Evolutionary conservation across 2,113 vertebrate species (phyloP).

Genomic region (Notarius quadriscutis): DNA sequence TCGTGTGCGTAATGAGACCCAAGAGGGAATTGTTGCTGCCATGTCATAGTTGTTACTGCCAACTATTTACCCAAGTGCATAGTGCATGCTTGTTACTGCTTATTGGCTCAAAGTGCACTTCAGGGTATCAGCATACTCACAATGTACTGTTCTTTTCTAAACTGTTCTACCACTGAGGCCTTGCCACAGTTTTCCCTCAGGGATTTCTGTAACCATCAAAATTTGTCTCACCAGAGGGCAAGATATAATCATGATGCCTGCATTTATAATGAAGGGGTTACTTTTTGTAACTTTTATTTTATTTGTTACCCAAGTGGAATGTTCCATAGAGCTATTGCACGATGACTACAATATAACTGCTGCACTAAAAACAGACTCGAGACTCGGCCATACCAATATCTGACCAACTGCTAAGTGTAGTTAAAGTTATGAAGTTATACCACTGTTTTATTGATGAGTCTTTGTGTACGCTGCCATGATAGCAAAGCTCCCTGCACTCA

Average conservation of each 20-base stretch:
- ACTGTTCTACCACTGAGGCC: background rate
- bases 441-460: background rate
- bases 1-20: constrained; percentile 32
- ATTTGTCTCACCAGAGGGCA: background rate
- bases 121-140: background rate
- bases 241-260: background rate
- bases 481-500: no score
- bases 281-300: background rate
- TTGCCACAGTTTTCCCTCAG: background rate
- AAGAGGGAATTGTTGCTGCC: constrained; percentile 28
- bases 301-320: background rate
- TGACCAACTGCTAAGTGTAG: background rate
- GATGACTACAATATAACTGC: no score
- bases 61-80: constrained; percentile 23
- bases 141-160: constrained; percentile 19
- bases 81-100: constrained; percentile 24
- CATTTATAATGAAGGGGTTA: background rate
- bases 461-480: background rate
- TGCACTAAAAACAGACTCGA: background rate
- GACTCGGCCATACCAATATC: background rate
- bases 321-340: background rate
- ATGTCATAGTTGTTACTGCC: constrained; percentile 31
- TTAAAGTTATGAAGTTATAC: background rate
- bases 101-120: constrained; percentile 33
- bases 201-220: background rate